Evolutionary conservation across 1,140 invertebrate species (phyloP).

Genomic region (Heliconius hermathena): DNA sequence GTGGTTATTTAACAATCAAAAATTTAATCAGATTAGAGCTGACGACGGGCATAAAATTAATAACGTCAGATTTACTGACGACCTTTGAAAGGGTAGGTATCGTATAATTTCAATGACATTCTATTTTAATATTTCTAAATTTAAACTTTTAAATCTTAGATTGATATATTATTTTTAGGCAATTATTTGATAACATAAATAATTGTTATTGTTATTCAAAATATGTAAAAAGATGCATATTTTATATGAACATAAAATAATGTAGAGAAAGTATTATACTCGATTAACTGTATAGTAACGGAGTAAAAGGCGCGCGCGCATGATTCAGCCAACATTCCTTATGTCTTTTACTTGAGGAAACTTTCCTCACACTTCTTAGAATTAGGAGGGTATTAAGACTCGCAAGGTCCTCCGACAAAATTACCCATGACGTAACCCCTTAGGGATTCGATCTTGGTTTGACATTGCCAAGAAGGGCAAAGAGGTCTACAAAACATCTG

Average conservation of each 20-base stretch:
- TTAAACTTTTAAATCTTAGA: background rate
- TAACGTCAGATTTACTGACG: slow-evolving; percentile 36
- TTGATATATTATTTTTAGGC: too few species aligned
- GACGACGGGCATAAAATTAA: slow-evolving; percentile 49
- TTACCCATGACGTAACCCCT: slow-evolving; percentile 46
- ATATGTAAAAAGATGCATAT: too few species aligned
- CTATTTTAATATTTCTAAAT: background rate
- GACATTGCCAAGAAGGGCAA: slow-evolving; percentile 45
- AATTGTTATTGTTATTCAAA: too few species aligned
- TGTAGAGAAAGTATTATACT: background rate
- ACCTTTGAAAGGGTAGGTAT: slow-evolving; percentile 29
- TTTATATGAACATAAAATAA: too few species aligned
- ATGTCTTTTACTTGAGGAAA: slow-evolving; percentile 45
- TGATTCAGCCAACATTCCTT: slow-evolving; percentile 44
- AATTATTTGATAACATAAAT: too few species aligned
- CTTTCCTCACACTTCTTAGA: slow-evolving; percentile 43
- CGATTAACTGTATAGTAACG: background rate
- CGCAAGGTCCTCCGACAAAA: slow-evolving; percentile 44
- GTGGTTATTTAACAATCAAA: slow-evolving; percentile 27
- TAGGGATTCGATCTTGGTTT: slow-evolving; percentile 48
- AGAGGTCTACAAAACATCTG: slow-evolving; percentile 42
- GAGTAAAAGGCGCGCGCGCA: slow-evolving; percentile 26
- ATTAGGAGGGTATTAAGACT: slow-evolving; percentile 45
- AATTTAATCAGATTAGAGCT: slow-evolving; percentile 52
- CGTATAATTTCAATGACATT: slow-evolving; percentile 19